phyloP scores from a whole-genome alignment of 2,113 vertebrate genomes.

The Pterocles gutturalis region DNA sequence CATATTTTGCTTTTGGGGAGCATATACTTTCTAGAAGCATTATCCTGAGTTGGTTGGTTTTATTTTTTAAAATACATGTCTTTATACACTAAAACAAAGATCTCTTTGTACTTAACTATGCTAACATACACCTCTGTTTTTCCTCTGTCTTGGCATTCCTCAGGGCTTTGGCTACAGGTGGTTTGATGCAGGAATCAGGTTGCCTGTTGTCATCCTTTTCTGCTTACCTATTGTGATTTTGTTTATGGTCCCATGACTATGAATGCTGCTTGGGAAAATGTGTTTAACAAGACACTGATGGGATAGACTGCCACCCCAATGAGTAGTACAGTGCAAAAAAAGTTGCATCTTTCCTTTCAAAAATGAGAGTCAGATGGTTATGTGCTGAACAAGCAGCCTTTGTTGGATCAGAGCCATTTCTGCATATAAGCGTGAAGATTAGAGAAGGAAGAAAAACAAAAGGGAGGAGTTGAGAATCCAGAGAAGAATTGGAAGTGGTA shows the following conservation, averaged over 20 bases:
- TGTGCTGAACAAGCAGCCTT: not conserved
- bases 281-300: not conserved
- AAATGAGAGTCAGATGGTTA: not conserved
- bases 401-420: not conserved
- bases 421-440: not conserved
- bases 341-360: not conserved
- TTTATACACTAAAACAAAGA: not conserved
- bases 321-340: not conserved
- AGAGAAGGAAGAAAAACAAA: not conserved
- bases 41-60: not conserved
- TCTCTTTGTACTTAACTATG: not conserved
- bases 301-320: not conserved
- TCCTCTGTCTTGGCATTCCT: conserved; percentile 3
- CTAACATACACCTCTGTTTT: not conserved
- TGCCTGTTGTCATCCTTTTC: not conserved
- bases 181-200: not conserved
- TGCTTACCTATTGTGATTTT: not conserved
- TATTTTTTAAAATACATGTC: not conserved
- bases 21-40: not conserved
- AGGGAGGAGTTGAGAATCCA: not conserved
- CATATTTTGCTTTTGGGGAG: not conserved
- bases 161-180: not conserved
- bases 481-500: not conserved
- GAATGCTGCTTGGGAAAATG: not conserved
- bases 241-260: not conserved